Evolutionary conservation across 2,888 invertebrate species (phyloP), one percentile per base, ranked within the genome.

Genomic region (Anorthoa munda): DNA sequence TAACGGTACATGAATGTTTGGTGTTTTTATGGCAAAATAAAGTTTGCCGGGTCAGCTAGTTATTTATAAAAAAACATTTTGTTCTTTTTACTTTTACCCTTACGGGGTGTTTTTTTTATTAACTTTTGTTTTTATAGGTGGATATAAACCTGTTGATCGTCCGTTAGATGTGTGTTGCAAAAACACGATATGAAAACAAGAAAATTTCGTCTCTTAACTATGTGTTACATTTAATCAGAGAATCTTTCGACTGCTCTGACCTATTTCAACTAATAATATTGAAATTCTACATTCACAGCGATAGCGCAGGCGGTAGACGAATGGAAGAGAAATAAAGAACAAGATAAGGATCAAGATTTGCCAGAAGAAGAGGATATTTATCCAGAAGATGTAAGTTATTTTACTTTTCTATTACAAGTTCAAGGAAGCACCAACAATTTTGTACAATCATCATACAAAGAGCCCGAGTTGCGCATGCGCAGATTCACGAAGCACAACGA

Each of bases 331-430:
- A 97, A 96, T 85, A 97, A 96, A 87, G 96, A 95, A 76, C 97
- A 97, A 89, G 95, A 95, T 81, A 94, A 94, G 80, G 93, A 95
- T 77, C 95, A 97, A 88, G 97, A 97, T 59, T 97, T 97, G 81
- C 97, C 97, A 17, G 98, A 98, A 86, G 97, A 98, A 84, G 97
- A 97, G 85, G 97, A 98, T 87, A 98, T 98, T 77, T 98, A 98
- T 89, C 97, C 97, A 65, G 96, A 95, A 92, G 96, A 96, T 78
- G 87, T 97, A 95, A 89, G 97, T 94, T 65, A 26, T 48, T 39
- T 26, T 31, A 48, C 2, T 21, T 50, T 55, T 46, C 3, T 60
- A 50, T 13, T 21, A 18, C 17, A 23, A 4, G 17, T 18, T n/a
- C 13, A n/a, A 17, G 18, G 11, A 50, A 13, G 23, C 11, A 55